A percentile compares a stretch with the other conserved stretches of the same genome.
These are phyloP conservation scores for Brachionus rubens DNA, from an alignment of 1,140 invertebrate species.

Conservation along the genomic window DNA sequence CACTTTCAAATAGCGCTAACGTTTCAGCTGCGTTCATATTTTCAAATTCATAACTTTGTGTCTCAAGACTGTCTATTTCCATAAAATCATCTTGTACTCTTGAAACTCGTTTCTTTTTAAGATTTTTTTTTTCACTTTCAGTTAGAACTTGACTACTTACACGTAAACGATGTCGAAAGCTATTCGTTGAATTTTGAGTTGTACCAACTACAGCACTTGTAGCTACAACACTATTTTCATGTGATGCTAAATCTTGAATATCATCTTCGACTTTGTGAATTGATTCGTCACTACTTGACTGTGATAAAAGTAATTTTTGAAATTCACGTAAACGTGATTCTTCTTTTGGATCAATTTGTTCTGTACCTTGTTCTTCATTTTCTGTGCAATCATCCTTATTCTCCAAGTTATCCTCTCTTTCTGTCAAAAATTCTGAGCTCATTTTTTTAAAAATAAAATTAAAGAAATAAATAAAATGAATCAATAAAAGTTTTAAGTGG, in stretches of 20 bases:
- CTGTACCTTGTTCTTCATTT: too few species aligned
- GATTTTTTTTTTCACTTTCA: neutral
- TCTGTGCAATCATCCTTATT: too few species aligned
- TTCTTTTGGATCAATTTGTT: too few species aligned
- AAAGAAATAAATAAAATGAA: too few species aligned
- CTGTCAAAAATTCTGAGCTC: too few species aligned
- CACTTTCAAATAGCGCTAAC: conserved; percentile 15
- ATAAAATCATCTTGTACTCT: neutral
- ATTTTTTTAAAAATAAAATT: too few species aligned
- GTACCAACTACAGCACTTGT: conserved; percentile 29
- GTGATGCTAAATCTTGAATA: neutral
- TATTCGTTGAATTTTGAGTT: conserved; percentile 14
- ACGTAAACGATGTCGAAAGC: neutral
- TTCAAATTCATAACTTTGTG: conserved; percentile 26
- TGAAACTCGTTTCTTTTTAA: neutral
- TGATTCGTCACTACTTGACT: neutral
- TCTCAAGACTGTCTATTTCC: neutral
- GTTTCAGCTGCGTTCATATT: conserved; percentile 17
- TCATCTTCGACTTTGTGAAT: neutral
- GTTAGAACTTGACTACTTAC: neutral
- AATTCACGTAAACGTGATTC: neutral
- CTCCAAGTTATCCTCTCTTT: too few species aligned
- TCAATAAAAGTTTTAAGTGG: too few species aligned
- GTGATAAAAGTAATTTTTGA: neutral
- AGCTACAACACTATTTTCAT: neutral